Percentiles rank a stretch among this genome's conserved stretches.
Evolutionary conservation across 2,888 invertebrate genomes (phyloP).

Genomic region (Zhuqinia jingwanae): DNA sequence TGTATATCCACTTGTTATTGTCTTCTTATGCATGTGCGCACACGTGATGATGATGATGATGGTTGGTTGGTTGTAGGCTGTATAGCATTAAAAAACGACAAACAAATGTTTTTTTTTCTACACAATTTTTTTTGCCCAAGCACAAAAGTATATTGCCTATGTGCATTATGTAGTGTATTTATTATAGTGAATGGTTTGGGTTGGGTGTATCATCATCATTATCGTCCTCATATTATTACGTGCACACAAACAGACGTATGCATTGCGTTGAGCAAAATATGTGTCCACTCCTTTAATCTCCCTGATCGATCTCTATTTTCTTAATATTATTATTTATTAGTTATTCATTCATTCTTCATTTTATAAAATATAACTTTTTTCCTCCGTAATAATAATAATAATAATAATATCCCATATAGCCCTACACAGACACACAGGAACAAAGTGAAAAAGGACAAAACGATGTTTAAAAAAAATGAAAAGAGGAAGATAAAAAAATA

Average conservation of each 20-base stretch:
- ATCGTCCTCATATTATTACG: background rate
- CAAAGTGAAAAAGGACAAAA: background rate
- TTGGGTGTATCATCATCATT: too few relatives aligned
- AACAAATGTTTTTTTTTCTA: constrained; percentile 37
- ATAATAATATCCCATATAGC: too few relatives aligned
- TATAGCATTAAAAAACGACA: background rate
- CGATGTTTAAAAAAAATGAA: constrained; percentile 31
- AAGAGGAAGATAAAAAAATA: constrained; percentile 23
- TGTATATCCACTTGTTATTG: constrained; percentile 29
- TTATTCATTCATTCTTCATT: constrained; percentile 56
- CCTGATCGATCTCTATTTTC: constrained; percentile 63
- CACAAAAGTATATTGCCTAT: too few relatives aligned
- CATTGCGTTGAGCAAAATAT: constrained; percentile 40
- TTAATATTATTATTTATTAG: constrained; percentile 42
- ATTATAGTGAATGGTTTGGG: too few relatives aligned
- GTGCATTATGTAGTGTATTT: too few relatives aligned
- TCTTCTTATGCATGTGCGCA: background rate
- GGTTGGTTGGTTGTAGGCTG: background rate
- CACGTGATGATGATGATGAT: constrained; percentile 22
- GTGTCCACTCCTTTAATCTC: constrained; percentile 63
- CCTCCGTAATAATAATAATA: background rate
- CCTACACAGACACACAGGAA: constrained; percentile 9
- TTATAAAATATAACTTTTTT: constrained; percentile 58
- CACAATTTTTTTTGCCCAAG: too few relatives aligned
- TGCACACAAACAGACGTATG: constrained; percentile 50